Conservation (phyloP, 1,140 invertebrate species). For the Uloborus diversus region DNA sequence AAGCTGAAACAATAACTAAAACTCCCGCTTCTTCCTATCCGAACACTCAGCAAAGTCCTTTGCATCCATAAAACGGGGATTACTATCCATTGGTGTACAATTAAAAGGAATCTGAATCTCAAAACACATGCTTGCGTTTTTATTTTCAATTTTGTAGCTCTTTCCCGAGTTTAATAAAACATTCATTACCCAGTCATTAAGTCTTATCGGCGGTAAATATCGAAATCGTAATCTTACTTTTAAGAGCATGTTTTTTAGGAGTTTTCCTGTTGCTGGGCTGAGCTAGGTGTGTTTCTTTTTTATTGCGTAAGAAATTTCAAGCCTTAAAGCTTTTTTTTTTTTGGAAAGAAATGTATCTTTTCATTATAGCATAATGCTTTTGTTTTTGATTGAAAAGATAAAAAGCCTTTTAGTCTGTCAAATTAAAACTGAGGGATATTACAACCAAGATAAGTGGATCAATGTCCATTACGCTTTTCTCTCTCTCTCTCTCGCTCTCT, state of each 20-base stretch:
- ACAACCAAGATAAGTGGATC: too few species aligned
- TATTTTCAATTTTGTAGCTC: slow-evolving; percentile 10
- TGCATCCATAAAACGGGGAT: not conserved
- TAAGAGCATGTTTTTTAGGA: not conserved
- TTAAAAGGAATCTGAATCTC: not conserved
- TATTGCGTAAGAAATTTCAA: too few species aligned
- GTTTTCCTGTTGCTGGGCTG: not conserved
- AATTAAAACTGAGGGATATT: too few species aligned
- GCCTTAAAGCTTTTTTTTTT: too few species aligned
- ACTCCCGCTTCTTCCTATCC: not conserved
- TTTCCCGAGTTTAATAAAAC: not conserved
- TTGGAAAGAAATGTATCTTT: too few species aligned
- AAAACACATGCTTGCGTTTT: slow-evolving; percentile 14
- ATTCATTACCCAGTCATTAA: slow-evolving; percentile 22
- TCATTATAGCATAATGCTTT: too few species aligned
- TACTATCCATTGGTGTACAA: not conserved
- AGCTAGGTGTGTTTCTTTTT: not conserved
- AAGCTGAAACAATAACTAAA: too few species aligned
- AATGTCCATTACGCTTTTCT: too few species aligned
- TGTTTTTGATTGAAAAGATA: too few species aligned
- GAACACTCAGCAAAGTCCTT: not conserved
- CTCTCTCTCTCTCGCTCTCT: too few species aligned
- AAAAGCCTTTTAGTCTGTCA: too few species aligned
- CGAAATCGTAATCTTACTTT: not conserved
- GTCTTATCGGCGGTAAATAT: not conserved